Base-by-base conservation (phyloP, 1,140 invertebrate species). In the Maniola jurtina region DNA sequence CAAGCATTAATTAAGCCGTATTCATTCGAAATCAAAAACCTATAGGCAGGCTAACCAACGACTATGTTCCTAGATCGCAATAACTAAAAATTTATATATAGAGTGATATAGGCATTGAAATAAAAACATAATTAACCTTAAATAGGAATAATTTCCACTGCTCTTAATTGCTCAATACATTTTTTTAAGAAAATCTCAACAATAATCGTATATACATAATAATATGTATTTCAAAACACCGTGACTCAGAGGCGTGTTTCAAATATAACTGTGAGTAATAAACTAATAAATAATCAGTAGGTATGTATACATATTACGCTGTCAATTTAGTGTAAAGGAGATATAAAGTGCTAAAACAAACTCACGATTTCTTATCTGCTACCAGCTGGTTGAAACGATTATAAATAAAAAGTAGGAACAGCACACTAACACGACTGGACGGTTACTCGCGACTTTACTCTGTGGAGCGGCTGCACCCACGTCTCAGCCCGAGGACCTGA, bases 361-460 rank as follows among this genome's bases (percentile, higher is more conserved):
- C 48, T 52, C 10, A 52, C 48, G 48, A 25, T 35, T 11, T 0
- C 0, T 38, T 16, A 15, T 61, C 47, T 54, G 52, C 52, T 15
- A 56, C 50, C 36, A 48, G 63, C 61, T 34, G 42, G 45, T 56
- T 5, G 5, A 13, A 59, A 16, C 10, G 35, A 64, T 54, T 40
- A 11, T 16, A 58, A 58, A 40, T 57, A 52, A 67, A 68, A 13
- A 54, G 42, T 40, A 34, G 45, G 33, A 45, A 67, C 52, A 66
- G 66, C 66, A 61, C 77, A 71, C 68, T 67, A 66, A 60, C 63
- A 66, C 75, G 35, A 56, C 61, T 42, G 65, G 36, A 58, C 61
- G 45, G 59, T 58, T 36, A 55, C 50, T 48, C 61, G 50, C 64
- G 68, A 69, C 58, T 68, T 33, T 36, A 52, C 48, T 25, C 25